Conservation (phyloP, 2,113 vertebrate species). For the Misgurnus anguillicaudatus region DNA sequence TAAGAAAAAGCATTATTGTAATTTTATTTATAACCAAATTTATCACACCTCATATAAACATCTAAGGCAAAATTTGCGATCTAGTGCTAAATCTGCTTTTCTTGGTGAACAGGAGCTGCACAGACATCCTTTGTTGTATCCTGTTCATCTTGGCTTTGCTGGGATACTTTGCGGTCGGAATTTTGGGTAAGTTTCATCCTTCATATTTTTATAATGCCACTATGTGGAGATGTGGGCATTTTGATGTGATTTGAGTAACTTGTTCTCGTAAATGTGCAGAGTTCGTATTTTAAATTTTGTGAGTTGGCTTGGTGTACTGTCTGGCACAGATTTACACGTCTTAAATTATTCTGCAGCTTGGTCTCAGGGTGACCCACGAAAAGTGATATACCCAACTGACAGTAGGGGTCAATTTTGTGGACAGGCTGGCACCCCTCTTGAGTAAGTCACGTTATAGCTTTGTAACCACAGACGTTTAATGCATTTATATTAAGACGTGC, state of each 20-base stretch:
- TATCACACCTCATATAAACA: not conserved
- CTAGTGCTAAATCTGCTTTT: constrained; percentile 18
- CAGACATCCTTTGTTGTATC: constrained; percentile 88
- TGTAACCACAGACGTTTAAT: not conserved
- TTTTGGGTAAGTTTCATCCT: constrained; percentile 80
- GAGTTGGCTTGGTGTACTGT: too few relatives aligned
- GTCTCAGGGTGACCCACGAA: constrained; percentile 92
- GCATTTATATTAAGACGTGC: too few relatives aligned
- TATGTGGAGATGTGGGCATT: not conserved
- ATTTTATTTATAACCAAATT: not conserved
- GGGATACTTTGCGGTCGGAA: constrained; percentile 86
- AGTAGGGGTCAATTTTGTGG: constrained; percentile 93
- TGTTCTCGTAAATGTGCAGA: too few relatives aligned
- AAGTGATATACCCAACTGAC: constrained; percentile 93
- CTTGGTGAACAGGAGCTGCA: constrained; percentile 81
- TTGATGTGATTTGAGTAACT: not conserved
- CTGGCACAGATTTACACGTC: too few relatives aligned
- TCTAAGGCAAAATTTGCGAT: not conserved
- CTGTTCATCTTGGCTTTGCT: constrained; percentile 83
- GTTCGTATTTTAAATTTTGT: too few relatives aligned
- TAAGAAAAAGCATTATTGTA: not conserved
- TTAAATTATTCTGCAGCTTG: constrained; percentile 77
- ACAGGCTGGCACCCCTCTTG: constrained; percentile 82
- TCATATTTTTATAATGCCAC: not conserved
- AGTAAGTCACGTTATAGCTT: constrained; percentile 74